These are phyloP conservation scores for Strix uralensis DNA, from an alignment of 2,113 vertebrate genomes.

Conservation along the genomic window DNA sequence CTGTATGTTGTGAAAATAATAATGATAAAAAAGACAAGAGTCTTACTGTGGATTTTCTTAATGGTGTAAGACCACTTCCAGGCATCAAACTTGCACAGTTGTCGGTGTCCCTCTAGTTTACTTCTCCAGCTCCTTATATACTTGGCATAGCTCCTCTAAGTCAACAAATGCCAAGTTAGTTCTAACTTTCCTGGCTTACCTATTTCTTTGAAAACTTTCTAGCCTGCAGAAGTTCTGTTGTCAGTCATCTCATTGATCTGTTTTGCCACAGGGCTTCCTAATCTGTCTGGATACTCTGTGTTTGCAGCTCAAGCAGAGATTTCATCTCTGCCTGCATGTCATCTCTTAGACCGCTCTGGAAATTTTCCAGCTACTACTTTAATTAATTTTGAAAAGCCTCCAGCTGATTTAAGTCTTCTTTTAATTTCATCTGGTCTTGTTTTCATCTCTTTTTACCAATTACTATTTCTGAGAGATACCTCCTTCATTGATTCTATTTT, in stretches of 20 bases:
- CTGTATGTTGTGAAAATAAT: neutral
- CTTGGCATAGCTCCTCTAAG: neutral
- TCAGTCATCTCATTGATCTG: conserved; percentile 45
- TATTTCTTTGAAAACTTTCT: conserved; percentile 40
- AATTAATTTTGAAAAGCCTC: conserved; percentile 64
- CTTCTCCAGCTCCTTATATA: neutral
- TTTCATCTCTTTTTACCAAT: conserved; percentile 49
- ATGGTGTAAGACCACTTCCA: neutral
- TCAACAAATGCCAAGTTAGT: neutral
- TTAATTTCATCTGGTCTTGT: conserved; percentile 58
- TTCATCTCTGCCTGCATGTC: conserved; percentile 45
- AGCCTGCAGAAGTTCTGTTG: conserved; percentile 21
- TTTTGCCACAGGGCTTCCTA: conserved; percentile 56
- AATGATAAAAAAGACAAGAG: neutral
- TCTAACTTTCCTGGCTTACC: conserved; percentile 2
- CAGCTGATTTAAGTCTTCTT: conserved; percentile 57
- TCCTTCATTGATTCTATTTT: conserved; percentile 27
- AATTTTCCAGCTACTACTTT: conserved; percentile 49
- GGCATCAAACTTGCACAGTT: neutral
- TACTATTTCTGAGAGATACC: conserved; percentile 2
- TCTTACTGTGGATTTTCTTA: neutral
- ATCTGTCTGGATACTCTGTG: conserved; percentile 26
- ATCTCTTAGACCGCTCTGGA: conserved; percentile 34
- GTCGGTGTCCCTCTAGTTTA: neutral
- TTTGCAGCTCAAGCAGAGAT: conserved; percentile 30